phyloP scores from a whole-genome alignment of 2,797 vertebrate genomes.

The Lycodopsis pacificus region DNA sequence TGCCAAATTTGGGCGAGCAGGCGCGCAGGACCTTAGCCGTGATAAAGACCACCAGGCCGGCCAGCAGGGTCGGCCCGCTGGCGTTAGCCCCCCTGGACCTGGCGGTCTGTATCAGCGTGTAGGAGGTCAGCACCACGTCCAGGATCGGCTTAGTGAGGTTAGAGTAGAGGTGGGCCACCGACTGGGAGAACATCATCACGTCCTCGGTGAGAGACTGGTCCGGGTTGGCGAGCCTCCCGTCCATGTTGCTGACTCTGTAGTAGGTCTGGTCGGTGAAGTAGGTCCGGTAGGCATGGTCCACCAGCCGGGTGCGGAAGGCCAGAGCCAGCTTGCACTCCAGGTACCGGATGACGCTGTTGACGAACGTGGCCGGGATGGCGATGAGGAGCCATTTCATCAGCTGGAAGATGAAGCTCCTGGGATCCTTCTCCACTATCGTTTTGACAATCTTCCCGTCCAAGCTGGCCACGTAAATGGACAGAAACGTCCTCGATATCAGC shows the following conservation, averaged over 20 bases:
- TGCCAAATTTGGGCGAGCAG: constrained; percentile 96
- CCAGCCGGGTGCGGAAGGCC: constrained; percentile 95
- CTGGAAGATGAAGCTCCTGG: constrained; percentile 89
- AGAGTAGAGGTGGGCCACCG: constrained; percentile 95
- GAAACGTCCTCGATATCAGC: constrained; percentile 94
- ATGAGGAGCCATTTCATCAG: constrained; percentile 96
- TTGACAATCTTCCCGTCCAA: constrained; percentile 98
- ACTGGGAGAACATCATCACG: constrained; percentile 97
- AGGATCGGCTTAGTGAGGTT: constrained; percentile 98
- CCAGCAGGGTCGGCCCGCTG: constrained; percentile 91
- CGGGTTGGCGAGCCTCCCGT: constrained; percentile 94
- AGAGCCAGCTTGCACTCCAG: constrained; percentile 96
- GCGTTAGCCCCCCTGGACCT: constrained; percentile 92
- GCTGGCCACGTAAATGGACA: constrained; percentile 96
- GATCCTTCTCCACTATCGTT: constrained; percentile 95
- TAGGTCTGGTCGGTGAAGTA: constrained; percentile 97
- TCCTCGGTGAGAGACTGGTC: constrained; percentile 98
- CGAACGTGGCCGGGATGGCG: constrained; percentile 97
- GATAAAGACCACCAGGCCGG: constrained; percentile 93
- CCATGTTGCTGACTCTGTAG: constrained; percentile 97
- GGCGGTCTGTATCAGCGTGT: constrained; percentile 95
- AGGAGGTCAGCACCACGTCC: constrained; percentile 95
- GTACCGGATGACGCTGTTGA: constrained; percentile 97
- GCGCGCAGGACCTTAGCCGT: constrained; percentile 94
- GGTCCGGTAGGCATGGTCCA: constrained; percentile 92